phyloP scores from a whole-genome alignment of 2,113 vertebrate genomes.

The Coptodon rendalli region DNA sequence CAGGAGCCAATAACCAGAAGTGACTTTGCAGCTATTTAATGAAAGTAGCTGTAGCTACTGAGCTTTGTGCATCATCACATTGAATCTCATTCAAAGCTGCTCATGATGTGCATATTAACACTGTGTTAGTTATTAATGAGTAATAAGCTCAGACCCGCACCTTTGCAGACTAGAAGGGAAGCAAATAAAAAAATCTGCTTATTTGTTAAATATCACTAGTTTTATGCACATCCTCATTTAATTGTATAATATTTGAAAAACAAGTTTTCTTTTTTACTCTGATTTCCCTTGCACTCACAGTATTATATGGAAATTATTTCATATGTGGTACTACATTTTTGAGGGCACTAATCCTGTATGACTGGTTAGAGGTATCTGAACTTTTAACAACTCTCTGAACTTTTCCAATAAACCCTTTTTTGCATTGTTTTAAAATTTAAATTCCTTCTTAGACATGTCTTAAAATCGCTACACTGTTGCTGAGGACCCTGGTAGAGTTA shows the following conservation, averaged over 20 bases:
- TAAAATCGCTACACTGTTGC: not conserved
- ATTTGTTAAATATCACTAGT: not conserved
- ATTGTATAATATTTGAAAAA: not conserved
- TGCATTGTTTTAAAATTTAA: not conserved
- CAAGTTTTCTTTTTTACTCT: fast-evolving
- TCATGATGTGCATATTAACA: conserved; percentile 7
- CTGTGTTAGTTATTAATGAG: not conserved
- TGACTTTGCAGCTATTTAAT: conserved; percentile 25
- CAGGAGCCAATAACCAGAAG: conserved; percentile 21
- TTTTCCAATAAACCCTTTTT: not conserved
- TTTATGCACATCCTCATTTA: not conserved
- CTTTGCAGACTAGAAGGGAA: not conserved
- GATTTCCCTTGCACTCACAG: not conserved
- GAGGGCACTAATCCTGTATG: not conserved
- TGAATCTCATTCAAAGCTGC: not conserved
- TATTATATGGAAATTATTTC: not conserved
- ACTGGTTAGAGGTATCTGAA: not conserved
- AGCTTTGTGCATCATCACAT: not conserved
- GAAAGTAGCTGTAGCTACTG: conserved; percentile 10
- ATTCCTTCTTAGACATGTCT: not conserved
- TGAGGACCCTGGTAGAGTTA: not conserved
- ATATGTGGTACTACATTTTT: not conserved
- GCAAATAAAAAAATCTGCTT: not conserved
- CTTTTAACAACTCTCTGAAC: not conserved
- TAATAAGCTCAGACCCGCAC: not conserved